Evolutionary conservation across 1,140 invertebrate species (phyloP), one percentile per base, ranked within the genome.

Genomic region (Battus philenor): DNA sequence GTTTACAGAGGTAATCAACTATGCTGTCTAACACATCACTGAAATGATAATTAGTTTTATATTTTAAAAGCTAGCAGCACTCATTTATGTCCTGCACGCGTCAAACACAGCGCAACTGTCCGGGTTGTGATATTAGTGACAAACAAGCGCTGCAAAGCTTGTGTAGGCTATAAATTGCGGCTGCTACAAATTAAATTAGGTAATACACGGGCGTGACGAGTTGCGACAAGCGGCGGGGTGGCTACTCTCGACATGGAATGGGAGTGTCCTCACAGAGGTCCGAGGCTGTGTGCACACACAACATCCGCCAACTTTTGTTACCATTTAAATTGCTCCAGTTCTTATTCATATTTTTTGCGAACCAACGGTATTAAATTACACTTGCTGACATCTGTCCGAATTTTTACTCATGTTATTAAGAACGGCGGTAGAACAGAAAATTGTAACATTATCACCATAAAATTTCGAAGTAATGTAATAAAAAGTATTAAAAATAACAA

Each of bases 131-230:
- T 61, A 57, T 64, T 49, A 56, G 52, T 64, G 61, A 73, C 72
- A 59, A 66, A 67, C 61, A 66, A 47, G 59, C 68, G 63, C 67
- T 61, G 38, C 64, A 54, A 69, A 68, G 69, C 67, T 77, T 72
- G 65, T 61, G 69, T 54, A 66, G 59, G 60, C 69, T 65, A 81
- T 84, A 84, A 81, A 84, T 84, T 79, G 69, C 54, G 68, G 65
- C 46, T 64, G 68, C 63, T 74, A 76, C 77, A 81, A 84, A 84
- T 84, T 81, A 84, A 84, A 84, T 83, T 83, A 83, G 76, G 72
- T 83, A 79, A 78, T 65, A 66, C 63, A 65, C 50, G 51, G 45
- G 47, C 34, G 55, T 65, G 61, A 68, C 65, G 61, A 65, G 63
- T 34, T 36, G 47, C 45, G 56, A 64, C 64, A 63, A 52, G 50